These are phyloP conservation scores for Callopanchax toddi DNA, from an alignment of 2,113 vertebrate genomes.

Conservation along the genomic window DNA sequence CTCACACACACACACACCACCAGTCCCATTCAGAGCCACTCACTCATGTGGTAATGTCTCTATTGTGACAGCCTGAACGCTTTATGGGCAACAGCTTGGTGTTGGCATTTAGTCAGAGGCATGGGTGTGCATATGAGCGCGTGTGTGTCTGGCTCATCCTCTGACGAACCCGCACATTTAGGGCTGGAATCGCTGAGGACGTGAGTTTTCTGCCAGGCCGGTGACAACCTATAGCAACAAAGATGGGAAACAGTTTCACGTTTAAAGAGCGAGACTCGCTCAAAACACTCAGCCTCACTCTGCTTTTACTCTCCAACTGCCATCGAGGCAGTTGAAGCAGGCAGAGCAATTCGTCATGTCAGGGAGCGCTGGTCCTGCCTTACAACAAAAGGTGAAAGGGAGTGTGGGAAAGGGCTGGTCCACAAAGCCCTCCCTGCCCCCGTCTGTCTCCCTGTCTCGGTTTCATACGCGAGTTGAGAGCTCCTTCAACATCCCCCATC, in stretches of 20 bases:
- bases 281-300: constrained; percentile 23
- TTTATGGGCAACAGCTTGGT: constrained; percentile 80
- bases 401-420: constrained; percentile 80
- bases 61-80: constrained; percentile 74
- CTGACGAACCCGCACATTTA: constrained; percentile 46
- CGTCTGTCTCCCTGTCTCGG: constrained; percentile 63
- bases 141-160: constrained; percentile 42
- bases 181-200: constrained; percentile 23
- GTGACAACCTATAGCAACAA: constrained; percentile 30
- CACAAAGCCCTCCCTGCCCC: constrained; percentile 77
- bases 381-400: constrained; percentile 79
- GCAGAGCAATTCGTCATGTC: constrained; percentile 78
- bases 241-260: constrained; percentile 13
- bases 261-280: constrained; percentile 25
- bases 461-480: constrained; percentile 44
- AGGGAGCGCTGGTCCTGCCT: constrained; percentile 64
- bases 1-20: constrained; percentile 68
- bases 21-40: constrained; percentile 73
- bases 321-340: constrained; percentile 54
- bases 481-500: constrained; percentile 54
- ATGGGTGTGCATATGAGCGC: constrained; percentile 53
- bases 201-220: constrained; percentile 14
- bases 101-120: constrained; percentile 72
- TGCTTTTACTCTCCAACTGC: constrained; percentile 32
- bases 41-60: constrained; percentile 84